Conservation (phyloP, 2,113 vertebrate species). For the Rhagologus leucostigma region DNA sequence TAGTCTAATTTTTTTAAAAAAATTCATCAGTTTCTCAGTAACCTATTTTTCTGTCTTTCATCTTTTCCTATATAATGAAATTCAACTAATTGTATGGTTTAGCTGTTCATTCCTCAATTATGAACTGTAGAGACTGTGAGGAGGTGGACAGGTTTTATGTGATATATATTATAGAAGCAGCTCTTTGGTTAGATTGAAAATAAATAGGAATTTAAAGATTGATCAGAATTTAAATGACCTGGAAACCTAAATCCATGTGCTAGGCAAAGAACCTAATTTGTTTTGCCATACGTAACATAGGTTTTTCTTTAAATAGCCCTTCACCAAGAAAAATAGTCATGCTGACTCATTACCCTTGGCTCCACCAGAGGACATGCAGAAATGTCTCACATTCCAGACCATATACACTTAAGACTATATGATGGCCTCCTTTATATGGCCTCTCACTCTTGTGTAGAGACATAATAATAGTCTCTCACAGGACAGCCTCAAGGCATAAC, state of each 20-base stretch:
- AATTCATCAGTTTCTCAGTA: slow-evolving; percentile 4
- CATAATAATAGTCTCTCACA: background rate
- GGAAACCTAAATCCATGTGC: background rate
- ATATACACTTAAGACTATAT: background rate
- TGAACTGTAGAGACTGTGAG: slow-evolving; percentile 31
- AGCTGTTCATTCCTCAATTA: background rate
- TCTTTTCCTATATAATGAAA: slow-evolving; percentile 61
- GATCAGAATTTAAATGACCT: slow-evolving; percentile 28
- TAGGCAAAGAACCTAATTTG: slow-evolving; percentile 26
- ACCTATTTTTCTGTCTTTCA: slow-evolving; percentile 49
- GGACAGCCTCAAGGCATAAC: background rate
- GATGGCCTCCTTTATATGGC: too few species aligned
- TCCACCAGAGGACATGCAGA: background rate
- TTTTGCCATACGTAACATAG: background rate
- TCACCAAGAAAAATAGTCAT: background rate
- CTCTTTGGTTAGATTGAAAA: slow-evolving; percentile 22
- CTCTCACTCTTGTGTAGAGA: background rate
- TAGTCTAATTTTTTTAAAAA: slow-evolving; percentile 5
- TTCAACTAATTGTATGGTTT: slow-evolving; percentile 45
- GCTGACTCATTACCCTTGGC: background rate
- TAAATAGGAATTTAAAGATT: slow-evolving; percentile 39
- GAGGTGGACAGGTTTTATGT: slow-evolving; percentile 40
- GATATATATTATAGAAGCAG: background rate
- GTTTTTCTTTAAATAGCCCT: background rate
- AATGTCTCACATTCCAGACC: background rate